Evolutionary conservation across 1,140 invertebrate species (phyloP), one percentile per base, ranked within the genome.

Genomic region (Anastatus disparis): DNA sequence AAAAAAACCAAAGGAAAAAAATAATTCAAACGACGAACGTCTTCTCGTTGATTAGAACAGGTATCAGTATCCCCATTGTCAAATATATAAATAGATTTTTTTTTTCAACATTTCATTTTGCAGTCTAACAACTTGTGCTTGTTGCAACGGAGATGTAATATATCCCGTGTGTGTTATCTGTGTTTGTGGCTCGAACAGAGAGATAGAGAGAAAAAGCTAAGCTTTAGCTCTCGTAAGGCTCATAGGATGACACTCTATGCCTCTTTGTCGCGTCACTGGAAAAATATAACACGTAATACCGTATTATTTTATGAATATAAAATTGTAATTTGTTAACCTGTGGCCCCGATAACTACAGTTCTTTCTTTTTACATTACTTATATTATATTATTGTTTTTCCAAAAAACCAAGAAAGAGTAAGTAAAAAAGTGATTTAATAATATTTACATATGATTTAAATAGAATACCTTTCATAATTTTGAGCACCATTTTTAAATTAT

Each of bases 91-190:
- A n/a, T n/a, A n/a, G n/a, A n/a, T n/a, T n/a, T n/a, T n/a, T n/a
- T n/a, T n/a, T n/a, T n/a, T n/a, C n/a, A 35, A 35, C 31, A 74
- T 76, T 75, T 75, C 48, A 68, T 74, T 76, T 77, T 74, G 69
- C 68, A 77, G 76, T 76, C 72, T 76, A 80, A 72, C 77, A 77
- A 82, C 71, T 76, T 81, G 76, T 83, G 81, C 81, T 84, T 81
- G 82, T 84, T 82, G 84, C 82, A 83, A 84, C 81, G 76, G 72
- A 83, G 62, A 75, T 77, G 63, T 76, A 76, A 76, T n/a, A n/a
- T n/a, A n/a, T 78, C 44, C 70, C 75, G 53, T 40, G 50, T 48
- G 68, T 66, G 73, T 77, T 74, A n/a, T n/a, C n/a, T n/a, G n/a
- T n/a, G n/a, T n/a, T n/a, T n/a, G n/a, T n/a, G n/a, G n/a, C n/a